Evolutionary conservation across 2,888 invertebrate genomes (phyloP).

Genomic region (Aleiodes alternator): DNA sequence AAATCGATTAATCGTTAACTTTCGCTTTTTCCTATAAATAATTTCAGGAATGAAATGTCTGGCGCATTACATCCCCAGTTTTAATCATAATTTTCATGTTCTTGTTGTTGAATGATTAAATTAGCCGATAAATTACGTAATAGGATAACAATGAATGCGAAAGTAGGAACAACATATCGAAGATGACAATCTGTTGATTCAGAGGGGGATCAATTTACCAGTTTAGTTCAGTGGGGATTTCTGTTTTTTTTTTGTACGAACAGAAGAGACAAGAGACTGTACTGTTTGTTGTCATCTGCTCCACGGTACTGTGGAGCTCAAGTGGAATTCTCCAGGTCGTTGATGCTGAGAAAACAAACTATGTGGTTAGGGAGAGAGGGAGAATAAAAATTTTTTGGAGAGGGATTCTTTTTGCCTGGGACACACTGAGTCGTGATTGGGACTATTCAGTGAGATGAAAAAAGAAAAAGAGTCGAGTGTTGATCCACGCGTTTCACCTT

Average conservation of each 20-base stretch:
- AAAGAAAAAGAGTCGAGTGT: slow-evolving; percentile 56
- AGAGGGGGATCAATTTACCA: slow-evolving; percentile 40
- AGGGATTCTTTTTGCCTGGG: slow-evolving; percentile 47
- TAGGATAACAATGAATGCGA: slow-evolving; percentile 2
- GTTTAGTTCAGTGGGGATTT: slow-evolving; percentile 35
- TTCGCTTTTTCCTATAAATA: too few species aligned
- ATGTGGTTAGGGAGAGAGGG: slow-evolving; percentile 54
- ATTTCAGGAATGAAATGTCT: too few species aligned
- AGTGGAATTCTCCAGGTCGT: slow-evolving; percentile 66
- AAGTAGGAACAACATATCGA: slow-evolving; percentile 22
- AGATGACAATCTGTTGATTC: slow-evolving; percentile 34
- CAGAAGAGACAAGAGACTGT: slow-evolving; percentile 45
- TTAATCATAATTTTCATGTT: too few species aligned
- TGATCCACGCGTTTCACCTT: slow-evolving; percentile 47
- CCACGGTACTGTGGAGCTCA: slow-evolving; percentile 54
- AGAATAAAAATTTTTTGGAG: slow-evolving; percentile 56
- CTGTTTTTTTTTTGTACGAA: slow-evolving; percentile 51
- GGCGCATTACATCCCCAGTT: too few species aligned
- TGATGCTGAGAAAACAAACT: slow-evolving; percentile 72
- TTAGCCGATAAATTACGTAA: slow-evolving; percentile 7
- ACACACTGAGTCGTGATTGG: slow-evolving; percentile 67
- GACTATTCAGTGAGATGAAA: slow-evolving; percentile 63
- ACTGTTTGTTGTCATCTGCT: slow-evolving; percentile 69
- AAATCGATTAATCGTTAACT: too few species aligned
- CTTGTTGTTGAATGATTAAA: too few species aligned